phyloP scores from a whole-genome alignment of 2,797 vertebrate genomes.

The Microctenopoma stevenorrisi region DNA sequence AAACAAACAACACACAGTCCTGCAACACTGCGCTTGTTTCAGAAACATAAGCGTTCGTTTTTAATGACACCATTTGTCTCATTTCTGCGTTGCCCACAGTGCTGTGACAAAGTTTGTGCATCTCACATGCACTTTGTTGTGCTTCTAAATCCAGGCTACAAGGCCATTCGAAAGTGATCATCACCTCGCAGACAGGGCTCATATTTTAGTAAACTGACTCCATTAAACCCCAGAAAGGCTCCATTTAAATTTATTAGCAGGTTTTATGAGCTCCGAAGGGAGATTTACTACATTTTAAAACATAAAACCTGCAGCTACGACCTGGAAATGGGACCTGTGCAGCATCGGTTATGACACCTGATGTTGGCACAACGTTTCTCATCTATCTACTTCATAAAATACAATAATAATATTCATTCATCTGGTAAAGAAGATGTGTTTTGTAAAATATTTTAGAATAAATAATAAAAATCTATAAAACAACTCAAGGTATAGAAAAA shows the following conservation, averaged over 20 bases:
- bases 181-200: background rate
- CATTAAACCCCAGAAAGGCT: background rate
- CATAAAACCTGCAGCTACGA: background rate
- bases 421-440: background rate
- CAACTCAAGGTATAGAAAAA: conserved; percentile 43
- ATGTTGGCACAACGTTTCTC: background rate
- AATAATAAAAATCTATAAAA: conserved; percentile 45
- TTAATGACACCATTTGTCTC: background rate
- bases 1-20: conserved; percentile 6
- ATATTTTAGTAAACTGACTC: background rate
- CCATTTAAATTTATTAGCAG: no score
- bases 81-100: conserved; percentile 10
- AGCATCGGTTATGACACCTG: background rate
- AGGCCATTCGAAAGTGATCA: background rate
- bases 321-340: background rate
- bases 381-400: background rate
- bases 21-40: background rate
- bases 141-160: background rate
- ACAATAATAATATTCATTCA: no score
- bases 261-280: background rate
- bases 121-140: background rate
- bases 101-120: conserved; percentile 28
- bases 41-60: background rate
- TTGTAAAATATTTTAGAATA: conserved; percentile 10
- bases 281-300: background rate